These are phyloP conservation scores for Lepeophtheirus salmonis DNA, from an alignment of 1,140 invertebrate genomes.

Conservation along the genomic window DNA sequence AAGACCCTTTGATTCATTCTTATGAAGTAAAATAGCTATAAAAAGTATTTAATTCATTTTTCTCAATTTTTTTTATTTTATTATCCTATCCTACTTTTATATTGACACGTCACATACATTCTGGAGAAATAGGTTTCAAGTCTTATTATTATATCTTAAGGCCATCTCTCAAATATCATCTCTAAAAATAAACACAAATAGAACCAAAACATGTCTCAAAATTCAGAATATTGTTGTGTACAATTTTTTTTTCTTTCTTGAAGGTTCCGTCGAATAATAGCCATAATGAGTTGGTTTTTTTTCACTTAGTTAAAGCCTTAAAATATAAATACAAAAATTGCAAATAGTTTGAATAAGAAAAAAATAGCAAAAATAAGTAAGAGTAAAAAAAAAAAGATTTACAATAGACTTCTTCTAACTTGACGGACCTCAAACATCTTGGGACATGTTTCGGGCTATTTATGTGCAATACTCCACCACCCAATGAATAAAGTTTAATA, in stretches of 20 bases:
- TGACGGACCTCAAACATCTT: slow-evolving; percentile 4
- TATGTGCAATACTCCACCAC: no score
- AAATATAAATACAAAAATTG: neutral
- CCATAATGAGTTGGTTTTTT: neutral
- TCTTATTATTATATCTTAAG: neutral
- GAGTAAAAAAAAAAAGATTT: slow-evolving; percentile 2
- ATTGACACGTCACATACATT: no score
- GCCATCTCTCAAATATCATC: no score
- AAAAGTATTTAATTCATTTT: no score
- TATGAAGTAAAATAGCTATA: no score
- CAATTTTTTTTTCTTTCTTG: neutral
- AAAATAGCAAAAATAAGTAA: neutral
- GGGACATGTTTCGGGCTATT: neutral
- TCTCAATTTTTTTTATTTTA: no score
- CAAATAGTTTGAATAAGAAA: slow-evolving; percentile 15
- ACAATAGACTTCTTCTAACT: slow-evolving; percentile 3
- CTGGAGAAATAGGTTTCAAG: no score
- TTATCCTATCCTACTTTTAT: no score
- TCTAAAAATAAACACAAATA: slow-evolving; percentile 21
- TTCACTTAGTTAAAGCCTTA: neutral
- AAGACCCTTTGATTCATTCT: no score
- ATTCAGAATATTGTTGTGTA: slow-evolving; percentile 15
- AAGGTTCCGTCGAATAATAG: neutral
- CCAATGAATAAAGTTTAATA: no score
- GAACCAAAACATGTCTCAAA: neutral